Conservation (phyloP, 1,140 invertebrate genomes). For the Maniola jurtina region DNA sequence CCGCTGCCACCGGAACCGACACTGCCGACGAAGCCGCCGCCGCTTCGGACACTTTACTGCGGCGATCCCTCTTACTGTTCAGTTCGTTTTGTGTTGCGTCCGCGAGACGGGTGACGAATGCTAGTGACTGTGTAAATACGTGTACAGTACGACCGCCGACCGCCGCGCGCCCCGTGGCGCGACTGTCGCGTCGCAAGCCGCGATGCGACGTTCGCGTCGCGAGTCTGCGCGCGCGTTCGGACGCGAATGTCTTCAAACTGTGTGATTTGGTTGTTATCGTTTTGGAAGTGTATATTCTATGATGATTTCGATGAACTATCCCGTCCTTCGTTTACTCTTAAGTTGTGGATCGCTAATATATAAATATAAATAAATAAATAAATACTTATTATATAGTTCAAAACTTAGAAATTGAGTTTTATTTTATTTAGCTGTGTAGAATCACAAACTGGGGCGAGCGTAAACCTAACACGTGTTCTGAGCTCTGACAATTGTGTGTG, state of each 20-base stretch:
- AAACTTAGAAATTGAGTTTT: slow-evolving; percentile 33
- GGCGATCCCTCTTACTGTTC: too few relatives aligned
- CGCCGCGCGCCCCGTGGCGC: slow-evolving; percentile 4
- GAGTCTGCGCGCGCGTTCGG: not conserved
- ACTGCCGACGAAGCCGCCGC: slow-evolving; percentile 5
- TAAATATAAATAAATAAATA: slow-evolving; percentile 39
- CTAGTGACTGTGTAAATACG: not conserved
- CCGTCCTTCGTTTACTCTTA: slow-evolving; percentile 65
- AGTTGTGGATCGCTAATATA: slow-evolving; percentile 55
- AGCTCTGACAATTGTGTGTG: too few relatives aligned
- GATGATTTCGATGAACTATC: slow-evolving; percentile 60
- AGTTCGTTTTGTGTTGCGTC: too few relatives aligned
- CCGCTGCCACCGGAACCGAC: slow-evolving; percentile 9
- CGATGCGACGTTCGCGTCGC: not conserved
- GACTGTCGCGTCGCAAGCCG: not conserved
- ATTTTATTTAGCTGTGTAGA: too few relatives aligned
- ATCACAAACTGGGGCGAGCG: too few relatives aligned
- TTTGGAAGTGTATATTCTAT: slow-evolving; percentile 46
- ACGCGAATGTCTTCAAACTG: not conserved
- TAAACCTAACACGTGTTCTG: too few relatives aligned
- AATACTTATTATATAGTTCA: slow-evolving; percentile 46
- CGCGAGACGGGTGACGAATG: not conserved
- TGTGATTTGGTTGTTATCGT: slow-evolving; percentile 33
- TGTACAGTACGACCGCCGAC: not conserved
- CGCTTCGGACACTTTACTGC: not conserved